Base-by-base conservation (phyloP, 2,888 invertebrate species). In the Helobdella robusta region DNA sequence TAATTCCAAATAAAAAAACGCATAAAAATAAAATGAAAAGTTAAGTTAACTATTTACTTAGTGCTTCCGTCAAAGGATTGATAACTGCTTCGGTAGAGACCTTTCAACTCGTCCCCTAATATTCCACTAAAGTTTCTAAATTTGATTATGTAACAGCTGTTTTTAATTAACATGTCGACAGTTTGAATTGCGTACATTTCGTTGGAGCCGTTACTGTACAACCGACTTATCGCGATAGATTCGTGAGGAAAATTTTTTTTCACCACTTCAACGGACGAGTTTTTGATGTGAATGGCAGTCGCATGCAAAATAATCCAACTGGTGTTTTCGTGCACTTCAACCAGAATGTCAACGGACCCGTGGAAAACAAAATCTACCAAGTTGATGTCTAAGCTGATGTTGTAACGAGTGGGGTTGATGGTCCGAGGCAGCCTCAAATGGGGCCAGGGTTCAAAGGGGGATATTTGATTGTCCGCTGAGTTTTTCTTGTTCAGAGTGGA, bases 31-130 rank as follows among this genome's bases (percentile, higher is more conserved):
- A n/a, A 8, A n/a, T 15, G 20, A 35, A 32, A 3, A n/a, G 25
- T 18, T 4, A 28, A 32, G 20, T 52, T 11, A 48, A 32, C 23
- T 59, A 25, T 18, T 28, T 54, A 71, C 71, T 67, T 67, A 36
- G 64, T 62, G 18, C 50, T 65, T 50, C 68, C 70, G n/a, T 70
- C 44, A 20, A 40, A 20, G 48, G 68, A 63, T 60, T 69, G 68
- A 66, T 71, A 71, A 20, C 59, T 68, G 59, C 71, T 71, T 15
- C 68, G 32, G 68, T 71, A 71, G 25, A 71, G 67, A 11, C 70
- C 71, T 23, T 68, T 40, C 20, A 71, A 64, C 59, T 71, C 71
- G 34, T 71, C 70, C 25, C 59, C 35, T 6, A 71, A 56, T 6
- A 32, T 25, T 3, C 71, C 71, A 3, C 25, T 44, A 60, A 71